A percentile compares a stretch with the other conserved stretches of the same genome.
These are phyloP conservation scores for Scaptomyza reducta DNA, from an alignment of 2,888 invertebrate species.

Conservation along the genomic window DNA sequence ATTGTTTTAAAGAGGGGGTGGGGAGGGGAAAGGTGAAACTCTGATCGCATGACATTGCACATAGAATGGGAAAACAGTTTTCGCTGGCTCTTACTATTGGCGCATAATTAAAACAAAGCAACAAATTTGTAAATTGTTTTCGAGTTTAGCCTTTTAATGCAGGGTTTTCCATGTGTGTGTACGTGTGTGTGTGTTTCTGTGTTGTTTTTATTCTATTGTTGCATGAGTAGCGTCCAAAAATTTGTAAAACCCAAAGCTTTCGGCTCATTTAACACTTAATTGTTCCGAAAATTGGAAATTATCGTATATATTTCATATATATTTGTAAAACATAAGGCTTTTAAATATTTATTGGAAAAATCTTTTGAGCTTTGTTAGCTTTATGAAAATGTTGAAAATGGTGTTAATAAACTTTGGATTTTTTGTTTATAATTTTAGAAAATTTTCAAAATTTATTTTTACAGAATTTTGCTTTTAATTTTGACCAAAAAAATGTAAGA, in stretches of 20 bases:
- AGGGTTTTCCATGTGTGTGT: not conserved
- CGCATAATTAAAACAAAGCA: conserved; percentile 43
- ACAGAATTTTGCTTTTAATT: too few species aligned
- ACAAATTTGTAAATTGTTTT: conserved; percentile 29
- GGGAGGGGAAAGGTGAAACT: too few species aligned
- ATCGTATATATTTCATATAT: not conserved
- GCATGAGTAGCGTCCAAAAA: conserved; percentile 6
- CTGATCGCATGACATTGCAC: conserved; percentile 26
- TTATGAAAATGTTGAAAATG: not conserved
- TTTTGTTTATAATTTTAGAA: too few species aligned
- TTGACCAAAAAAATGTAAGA: too few species aligned
- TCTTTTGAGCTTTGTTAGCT: not conserved
- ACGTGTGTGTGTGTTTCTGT: not conserved
- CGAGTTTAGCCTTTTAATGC: too few species aligned
- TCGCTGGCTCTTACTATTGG: conserved; percentile 8
- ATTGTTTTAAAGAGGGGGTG: too few species aligned
- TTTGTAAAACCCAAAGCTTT: not conserved
- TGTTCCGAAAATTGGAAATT: not conserved
- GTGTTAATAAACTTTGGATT: too few species aligned
- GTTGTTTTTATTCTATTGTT: conserved; percentile 1
- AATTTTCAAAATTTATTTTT: too few species aligned
- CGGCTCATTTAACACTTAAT: conserved; percentile 35
- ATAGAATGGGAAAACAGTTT: conserved; percentile 4
- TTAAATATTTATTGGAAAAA: not conserved
- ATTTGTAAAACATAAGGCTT: not conserved